Evolutionary conservation across 2,797 vertebrate species (phyloP), one percentile per base, ranked within the genome.

Genomic region (Smutsia temminckii): DNA sequence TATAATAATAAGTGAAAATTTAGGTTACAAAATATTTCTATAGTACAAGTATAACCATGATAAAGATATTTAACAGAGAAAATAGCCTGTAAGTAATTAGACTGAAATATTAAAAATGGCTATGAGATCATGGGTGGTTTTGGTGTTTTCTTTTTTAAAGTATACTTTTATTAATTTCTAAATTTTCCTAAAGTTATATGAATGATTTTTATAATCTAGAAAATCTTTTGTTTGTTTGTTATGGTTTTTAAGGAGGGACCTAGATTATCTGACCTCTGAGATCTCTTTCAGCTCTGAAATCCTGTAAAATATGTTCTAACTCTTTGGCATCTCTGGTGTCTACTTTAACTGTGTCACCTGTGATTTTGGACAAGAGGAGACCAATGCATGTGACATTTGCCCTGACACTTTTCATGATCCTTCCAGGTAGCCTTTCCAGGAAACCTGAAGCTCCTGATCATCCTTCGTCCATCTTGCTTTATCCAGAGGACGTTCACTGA

Each of bases 401-500:
- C 27, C 71, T 79, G 68, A 85, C 32, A 5, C 55, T 55, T 59
- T 93, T 85, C 71, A 0, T 96, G 5, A 97, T 95, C 89, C 92
- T 97, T 97, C 11, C 84, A 99, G 99, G 99, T 99, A 75, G 99
- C 99, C 0, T 99, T 99, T 98, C 99, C 99, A 68, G 99, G 99
- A 93, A 99, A 99, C 97, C 98, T 99, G 88, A 99, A 99, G 98
- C 98, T 99, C 79, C 99, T 99, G 61, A 98, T 99, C 97, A 99
- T 99, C 80, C 98, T 99, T 95, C 98, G 99, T 51, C 99, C 99
- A 0, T 99, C 99, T 92, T 98, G 98, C 95, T 98, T 99, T 89
- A 98, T 99, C 96, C 99, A 99, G 97, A 99, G 99, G 97, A 96
- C 99, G 4, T 99, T 99, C 53, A 99, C 99, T 96, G 99, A 99